phyloP scores from a whole-genome alignment of 1,140 invertebrate genomes.

The Euglossa dilemma region DNA sequence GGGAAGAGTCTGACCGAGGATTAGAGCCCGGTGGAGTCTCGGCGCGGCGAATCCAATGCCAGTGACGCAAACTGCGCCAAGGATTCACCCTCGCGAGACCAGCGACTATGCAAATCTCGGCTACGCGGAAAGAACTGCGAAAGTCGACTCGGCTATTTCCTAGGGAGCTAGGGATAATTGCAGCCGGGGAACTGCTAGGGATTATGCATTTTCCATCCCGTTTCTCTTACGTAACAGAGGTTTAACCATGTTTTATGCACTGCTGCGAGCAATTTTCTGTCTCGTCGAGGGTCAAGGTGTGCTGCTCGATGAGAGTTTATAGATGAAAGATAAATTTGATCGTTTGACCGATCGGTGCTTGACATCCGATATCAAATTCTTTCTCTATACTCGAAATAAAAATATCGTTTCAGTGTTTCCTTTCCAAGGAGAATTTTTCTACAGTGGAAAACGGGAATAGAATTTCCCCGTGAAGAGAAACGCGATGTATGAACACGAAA shows the following conservation, averaged over 20 bases:
- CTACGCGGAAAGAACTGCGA: slow-evolving; percentile 3
- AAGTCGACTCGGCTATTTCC: not conserved
- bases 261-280: not conserved
- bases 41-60: not conserved
- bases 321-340: too few species aligned
- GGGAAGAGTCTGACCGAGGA: slow-evolving; percentile 21
- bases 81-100: slow-evolving; percentile 30
- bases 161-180: not conserved
- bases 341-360: too few species aligned
- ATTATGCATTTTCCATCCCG: not conserved
- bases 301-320: too few species aligned
- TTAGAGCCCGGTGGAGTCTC: slow-evolving; percentile 17
- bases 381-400: too few species aligned
- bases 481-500: not conserved
- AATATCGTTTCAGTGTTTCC: too few species aligned
- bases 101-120: slow-evolving; percentile 28
- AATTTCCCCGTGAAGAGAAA: not conserved
- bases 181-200: not conserved
- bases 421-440: too few species aligned
- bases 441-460: too few species aligned
- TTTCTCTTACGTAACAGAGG: not conserved
- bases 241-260: too few species aligned
- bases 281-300: not conserved
- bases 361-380: too few species aligned
- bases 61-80: slow-evolving; percentile 13